These are phyloP conservation scores for Nomada fabriciana DNA, from an alignment of 2,888 invertebrate species.

Conservation along the genomic window DNA sequence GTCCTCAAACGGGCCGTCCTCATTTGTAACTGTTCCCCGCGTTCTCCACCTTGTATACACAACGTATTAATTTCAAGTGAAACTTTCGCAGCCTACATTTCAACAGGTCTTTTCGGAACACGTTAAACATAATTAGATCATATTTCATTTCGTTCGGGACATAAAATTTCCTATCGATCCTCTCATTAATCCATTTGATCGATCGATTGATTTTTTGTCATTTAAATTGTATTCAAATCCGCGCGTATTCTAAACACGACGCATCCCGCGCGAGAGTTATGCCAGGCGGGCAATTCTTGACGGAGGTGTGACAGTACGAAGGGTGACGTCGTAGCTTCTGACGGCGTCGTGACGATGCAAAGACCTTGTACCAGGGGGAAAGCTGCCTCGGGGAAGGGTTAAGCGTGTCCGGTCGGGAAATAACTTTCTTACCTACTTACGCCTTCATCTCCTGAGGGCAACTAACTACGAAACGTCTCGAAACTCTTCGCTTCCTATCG, in stretches of 20 bases:
- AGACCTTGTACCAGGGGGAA: conserved; percentile 51
- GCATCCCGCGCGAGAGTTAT: not conserved
- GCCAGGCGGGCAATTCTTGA: conserved; percentile 44
- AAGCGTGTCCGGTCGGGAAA: conserved; percentile 84
- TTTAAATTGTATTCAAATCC: not conserved
- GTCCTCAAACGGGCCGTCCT: not conserved
- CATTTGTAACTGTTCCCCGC: conserved; percentile 1
- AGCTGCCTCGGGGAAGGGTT: conserved; percentile 78
- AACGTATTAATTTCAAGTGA: not conserved
- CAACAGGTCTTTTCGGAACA: not conserved
- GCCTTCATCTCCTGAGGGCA: conserved; percentile 83
- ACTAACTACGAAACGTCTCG: conserved; percentile 77
- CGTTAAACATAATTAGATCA: not conserved
- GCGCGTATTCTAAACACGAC: conserved; percentile 5
- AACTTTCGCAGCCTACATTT: not conserved
- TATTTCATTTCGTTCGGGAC: not conserved
- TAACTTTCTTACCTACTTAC: conserved; percentile 85
- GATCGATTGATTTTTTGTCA: not conserved
- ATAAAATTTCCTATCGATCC: not conserved
- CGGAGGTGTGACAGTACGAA: conserved; percentile 62
- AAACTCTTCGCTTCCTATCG: conserved; percentile 75
- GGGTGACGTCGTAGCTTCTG: conserved; percentile 42
- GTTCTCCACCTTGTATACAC: not conserved
- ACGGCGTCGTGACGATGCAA: conserved; percentile 42
- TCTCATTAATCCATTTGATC: not conserved